These are phyloP conservation scores for Amitus sp. DNA, from an alignment of 2,888 invertebrate genomes.

Conservation along the genomic window DNA sequence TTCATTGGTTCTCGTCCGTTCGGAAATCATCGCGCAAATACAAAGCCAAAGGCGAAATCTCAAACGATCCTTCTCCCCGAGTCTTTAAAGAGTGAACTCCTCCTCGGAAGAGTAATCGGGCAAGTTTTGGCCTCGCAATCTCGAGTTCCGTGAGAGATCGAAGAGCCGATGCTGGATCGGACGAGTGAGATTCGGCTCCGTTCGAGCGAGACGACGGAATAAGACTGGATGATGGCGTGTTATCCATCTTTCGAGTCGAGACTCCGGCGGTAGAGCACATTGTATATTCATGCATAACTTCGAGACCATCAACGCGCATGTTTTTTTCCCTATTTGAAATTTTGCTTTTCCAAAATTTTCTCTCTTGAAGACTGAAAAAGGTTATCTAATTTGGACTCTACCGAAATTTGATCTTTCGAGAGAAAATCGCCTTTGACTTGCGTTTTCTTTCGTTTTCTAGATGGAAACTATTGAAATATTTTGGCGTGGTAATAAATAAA, in stretches of 20 bases:
- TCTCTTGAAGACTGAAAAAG: too few relatives aligned
- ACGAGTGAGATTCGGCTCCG: background rate
- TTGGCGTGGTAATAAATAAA: too few relatives aligned
- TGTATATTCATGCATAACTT: background rate
- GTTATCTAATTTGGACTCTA: too few relatives aligned
- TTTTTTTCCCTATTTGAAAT: too few relatives aligned
- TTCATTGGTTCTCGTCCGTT: too few relatives aligned
- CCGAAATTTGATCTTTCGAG: too few relatives aligned
- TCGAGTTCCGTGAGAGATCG: background rate
- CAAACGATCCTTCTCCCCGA: background rate
- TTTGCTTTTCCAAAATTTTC: too few relatives aligned
- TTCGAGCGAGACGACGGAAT: conserved; percentile 1
- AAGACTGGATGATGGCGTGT: background rate
- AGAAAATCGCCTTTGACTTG: too few relatives aligned
- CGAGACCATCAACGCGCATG: too few relatives aligned
- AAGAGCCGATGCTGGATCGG: background rate
- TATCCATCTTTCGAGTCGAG: background rate
- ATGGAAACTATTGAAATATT: too few relatives aligned
- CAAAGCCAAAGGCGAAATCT: background rate
- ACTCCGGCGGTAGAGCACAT: background rate
- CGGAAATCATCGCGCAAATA: background rate
- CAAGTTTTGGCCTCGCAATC: background rate
- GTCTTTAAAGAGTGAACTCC: background rate
- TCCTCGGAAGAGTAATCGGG: conserved; percentile 1
- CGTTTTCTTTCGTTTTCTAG: too few relatives aligned